Evolutionary conservation across 2,113 vertebrate genomes (phyloP).

Genomic region (Thryonomys swinderianus): DNA sequence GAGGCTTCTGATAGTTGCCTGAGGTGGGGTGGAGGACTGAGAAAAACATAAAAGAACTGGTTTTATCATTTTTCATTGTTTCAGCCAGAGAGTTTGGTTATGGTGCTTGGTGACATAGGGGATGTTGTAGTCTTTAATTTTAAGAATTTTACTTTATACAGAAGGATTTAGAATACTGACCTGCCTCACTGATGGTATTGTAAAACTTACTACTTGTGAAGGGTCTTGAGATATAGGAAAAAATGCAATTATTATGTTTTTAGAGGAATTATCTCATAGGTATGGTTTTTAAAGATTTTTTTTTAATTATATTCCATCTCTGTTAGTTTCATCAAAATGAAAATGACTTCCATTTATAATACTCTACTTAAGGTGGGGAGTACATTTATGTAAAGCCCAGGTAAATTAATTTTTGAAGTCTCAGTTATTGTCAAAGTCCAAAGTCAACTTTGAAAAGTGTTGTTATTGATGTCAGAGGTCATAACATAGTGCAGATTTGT

Average conservation of each 20-base stretch:
- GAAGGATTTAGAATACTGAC: not conserved
- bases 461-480: not conserved
- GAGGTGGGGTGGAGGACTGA: not conserved
- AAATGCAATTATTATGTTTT: not conserved
- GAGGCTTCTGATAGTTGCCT: not conserved
- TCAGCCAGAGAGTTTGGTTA: not conserved
- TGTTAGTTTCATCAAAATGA: slow-evolving; percentile 7
- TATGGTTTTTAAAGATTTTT: not conserved
- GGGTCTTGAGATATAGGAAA: not conserved
- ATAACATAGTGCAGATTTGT: slow-evolving; percentile 12
- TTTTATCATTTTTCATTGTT: not conserved
- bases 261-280: slow-evolving; percentile 1
- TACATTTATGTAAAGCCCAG: not conserved
- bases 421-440: slow-evolving; percentile 29
- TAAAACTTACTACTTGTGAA: not conserved
- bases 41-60: not conserved
- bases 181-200: not conserved
- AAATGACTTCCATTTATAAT: slow-evolving; percentile 39
- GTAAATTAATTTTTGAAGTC: slow-evolving; percentile 11
- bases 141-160: not conserved
- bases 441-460: slow-evolving; percentile 26
- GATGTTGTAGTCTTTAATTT: not conserved
- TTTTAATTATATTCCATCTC: not conserved
- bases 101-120: not conserved
- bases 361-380: not conserved